A percentile compares a stretch with the other conserved stretches of the same genome.
These are phyloP conservation scores for Caenorhabditis zanzibari DNA, from an alignment of 2,888 invertebrate species.

Conservation along the genomic window DNA sequence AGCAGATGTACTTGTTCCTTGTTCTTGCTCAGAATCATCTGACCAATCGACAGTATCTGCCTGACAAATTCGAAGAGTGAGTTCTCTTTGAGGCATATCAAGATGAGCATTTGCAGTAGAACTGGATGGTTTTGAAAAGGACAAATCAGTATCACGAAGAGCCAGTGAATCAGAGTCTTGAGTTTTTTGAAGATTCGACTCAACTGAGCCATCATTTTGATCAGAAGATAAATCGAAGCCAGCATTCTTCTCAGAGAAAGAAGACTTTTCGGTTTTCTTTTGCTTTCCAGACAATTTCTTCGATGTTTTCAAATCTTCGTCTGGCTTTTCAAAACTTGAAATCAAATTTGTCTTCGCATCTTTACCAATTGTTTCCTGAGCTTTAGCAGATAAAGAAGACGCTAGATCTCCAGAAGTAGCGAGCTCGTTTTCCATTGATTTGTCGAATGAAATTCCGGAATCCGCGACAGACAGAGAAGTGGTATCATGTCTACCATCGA, in stretches of 20 bases:
- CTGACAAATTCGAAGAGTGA: slow-evolving; percentile 58
- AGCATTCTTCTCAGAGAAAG: slow-evolving; percentile 48
- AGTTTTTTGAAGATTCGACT: neutral
- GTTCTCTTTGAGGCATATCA: slow-evolving; percentile 41
- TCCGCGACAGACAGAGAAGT: slow-evolving; percentile 59
- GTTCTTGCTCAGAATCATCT: slow-evolving; percentile 48
- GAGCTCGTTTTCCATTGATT: slow-evolving; percentile 53
- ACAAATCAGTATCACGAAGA: slow-evolving; percentile 31
- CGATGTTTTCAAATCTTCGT: slow-evolving; percentile 23
- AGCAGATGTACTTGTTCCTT: slow-evolving; percentile 22
- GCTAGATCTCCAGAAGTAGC: slow-evolving; percentile 21
- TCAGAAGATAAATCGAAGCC: slow-evolving; percentile 37
- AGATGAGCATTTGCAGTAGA: slow-evolving; percentile 38
- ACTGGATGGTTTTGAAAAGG: slow-evolving; percentile 30
- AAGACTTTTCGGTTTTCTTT: slow-evolving; percentile 33
- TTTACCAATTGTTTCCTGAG: neutral
- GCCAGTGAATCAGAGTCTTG: slow-evolving; percentile 39
- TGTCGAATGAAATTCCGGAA: slow-evolving; percentile 62
- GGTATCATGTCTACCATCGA: slow-evolving; percentile 48
- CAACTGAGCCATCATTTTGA: neutral
- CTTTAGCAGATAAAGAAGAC: neutral
- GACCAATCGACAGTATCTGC: slow-evolving; percentile 56
- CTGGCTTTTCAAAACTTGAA: slow-evolving; percentile 48
- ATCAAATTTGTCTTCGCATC: slow-evolving; percentile 36
- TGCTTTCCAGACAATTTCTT: slow-evolving; percentile 38